A percentile compares a stretch with the other conserved stretches of the same genome.
These are phyloP conservation scores for Pristionchus maxplancki DNA, from an alignment of 2,888 invertebrate species.

Conservation along the genomic window DNA sequence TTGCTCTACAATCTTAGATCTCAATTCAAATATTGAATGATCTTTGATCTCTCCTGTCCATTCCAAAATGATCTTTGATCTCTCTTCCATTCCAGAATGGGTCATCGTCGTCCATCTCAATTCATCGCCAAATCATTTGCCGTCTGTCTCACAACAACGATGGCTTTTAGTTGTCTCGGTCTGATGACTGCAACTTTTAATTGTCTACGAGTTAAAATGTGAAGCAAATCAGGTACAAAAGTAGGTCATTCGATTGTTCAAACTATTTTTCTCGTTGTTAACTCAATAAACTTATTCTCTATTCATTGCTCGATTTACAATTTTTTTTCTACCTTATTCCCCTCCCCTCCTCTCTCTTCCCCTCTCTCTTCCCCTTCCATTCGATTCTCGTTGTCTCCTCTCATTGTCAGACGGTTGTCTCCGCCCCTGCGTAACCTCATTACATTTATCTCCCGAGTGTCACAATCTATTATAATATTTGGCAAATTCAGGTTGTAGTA, in stretches of 20 bases:
- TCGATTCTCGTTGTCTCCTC: not conserved
- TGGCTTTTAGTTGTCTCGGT: conserved; percentile 31
- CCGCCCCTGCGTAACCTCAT: not conserved
- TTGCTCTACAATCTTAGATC: no score
- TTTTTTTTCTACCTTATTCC: not conserved
- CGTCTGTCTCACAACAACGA: conserved; percentile 13
- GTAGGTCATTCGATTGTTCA: not conserved
- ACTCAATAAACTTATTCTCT: not conserved
- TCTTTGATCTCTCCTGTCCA: not conserved
- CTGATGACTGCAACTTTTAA: conserved; percentile 31
- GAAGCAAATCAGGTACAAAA: not conserved
- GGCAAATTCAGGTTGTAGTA: not conserved
- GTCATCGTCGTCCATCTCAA: conserved; percentile 34
- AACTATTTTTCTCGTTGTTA: not conserved
- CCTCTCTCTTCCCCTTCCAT: not conserved
- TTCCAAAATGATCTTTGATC: conserved; percentile 5
- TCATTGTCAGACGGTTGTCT: conserved; percentile 8
- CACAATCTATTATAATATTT: not conserved
- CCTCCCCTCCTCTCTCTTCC: not conserved
- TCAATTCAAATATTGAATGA: not conserved
- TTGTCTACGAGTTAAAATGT: conserved; percentile 49
- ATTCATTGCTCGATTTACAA: not conserved
- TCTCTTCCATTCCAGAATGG: conserved; percentile 3
- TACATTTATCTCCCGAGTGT: not conserved
- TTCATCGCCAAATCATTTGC: not conserved